A percentile compares a stretch with the other conserved stretches of the same genome.
phyloP scores from a whole-genome alignment of 2,797 vertebrate species.

The Ptychadena robeensis region DNA sequence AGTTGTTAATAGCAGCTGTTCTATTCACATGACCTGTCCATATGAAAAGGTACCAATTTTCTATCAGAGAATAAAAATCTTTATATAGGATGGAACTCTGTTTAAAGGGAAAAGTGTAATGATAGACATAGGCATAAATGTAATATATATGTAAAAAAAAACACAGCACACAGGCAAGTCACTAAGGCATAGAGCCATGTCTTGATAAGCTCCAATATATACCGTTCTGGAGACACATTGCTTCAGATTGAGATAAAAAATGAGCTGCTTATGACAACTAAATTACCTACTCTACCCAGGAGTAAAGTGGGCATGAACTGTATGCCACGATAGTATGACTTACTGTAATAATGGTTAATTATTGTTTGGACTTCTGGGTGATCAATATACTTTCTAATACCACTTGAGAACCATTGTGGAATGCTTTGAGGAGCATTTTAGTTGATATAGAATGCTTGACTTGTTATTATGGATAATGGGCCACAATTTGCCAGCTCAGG shows the following conservation, averaged over 20 bases:
- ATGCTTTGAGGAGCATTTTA: background rate
- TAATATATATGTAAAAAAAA: background rate
- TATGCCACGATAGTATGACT: conserved; percentile 75
- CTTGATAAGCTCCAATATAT: background rate
- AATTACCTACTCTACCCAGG: background rate
- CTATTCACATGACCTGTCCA: background rate
- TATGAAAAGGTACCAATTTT: too few species aligned
- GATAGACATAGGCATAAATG: too few species aligned
- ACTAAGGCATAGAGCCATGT: background rate
- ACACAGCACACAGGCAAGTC: background rate
- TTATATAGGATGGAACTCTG: background rate
- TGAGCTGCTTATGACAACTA: background rate
- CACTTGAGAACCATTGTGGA: background rate
- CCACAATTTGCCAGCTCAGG: background rate
- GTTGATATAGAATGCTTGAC: background rate
- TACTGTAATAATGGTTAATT: conserved; percentile 74
- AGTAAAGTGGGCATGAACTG: background rate
- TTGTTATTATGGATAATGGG: background rate
- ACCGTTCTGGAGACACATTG: background rate
- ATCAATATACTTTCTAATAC: background rate
- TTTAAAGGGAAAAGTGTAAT: background rate
- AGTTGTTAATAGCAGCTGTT: background rate
- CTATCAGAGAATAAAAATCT: background rate
- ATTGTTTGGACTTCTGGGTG: conserved; percentile 46
- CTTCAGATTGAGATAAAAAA: background rate